Conservation (phyloP, 2,888 invertebrate species). For the Meloe dianella region DNA sequence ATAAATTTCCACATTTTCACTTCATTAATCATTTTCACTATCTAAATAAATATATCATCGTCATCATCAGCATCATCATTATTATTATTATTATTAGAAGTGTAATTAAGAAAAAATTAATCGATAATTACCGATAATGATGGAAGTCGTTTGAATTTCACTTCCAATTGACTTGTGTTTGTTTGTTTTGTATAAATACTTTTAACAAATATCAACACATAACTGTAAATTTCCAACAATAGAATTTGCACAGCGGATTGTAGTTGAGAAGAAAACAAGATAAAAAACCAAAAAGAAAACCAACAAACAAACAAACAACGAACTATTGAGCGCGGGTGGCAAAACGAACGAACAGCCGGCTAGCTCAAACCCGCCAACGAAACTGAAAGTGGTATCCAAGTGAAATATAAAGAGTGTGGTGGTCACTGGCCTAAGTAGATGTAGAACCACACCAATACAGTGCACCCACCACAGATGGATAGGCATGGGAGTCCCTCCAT, state of each 20-base stretch:
- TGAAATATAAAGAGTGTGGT: conserved; percentile 27
- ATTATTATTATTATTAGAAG: neutral
- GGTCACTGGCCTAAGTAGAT: conserved; percentile 47
- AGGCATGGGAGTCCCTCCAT: neutral
- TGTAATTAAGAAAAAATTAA: neutral
- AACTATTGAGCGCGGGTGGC: conserved; percentile 42
- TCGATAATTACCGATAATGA: neutral
- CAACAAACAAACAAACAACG: neutral
- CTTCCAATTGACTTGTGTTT: neutral
- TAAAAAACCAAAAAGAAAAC: neutral
- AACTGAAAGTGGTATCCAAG: conserved; percentile 52
- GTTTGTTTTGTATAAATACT: neutral
- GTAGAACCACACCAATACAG: neutral
- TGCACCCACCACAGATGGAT: neutral
- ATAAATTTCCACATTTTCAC: neutral
- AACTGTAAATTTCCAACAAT: neutral
- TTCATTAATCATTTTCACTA: neutral
- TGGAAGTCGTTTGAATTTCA: neutral
- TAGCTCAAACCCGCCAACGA: conserved; percentile 63
- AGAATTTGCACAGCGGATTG: neutral
- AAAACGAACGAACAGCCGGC: conserved; percentile 59
- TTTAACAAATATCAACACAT: neutral
- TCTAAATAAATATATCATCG: neutral
- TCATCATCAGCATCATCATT: neutral
- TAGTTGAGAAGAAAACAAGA: neutral